Evolutionary conservation across 64 coral and sea anemone genomes (phyloP).

Genomic region (Acropora tenuis): DNA sequence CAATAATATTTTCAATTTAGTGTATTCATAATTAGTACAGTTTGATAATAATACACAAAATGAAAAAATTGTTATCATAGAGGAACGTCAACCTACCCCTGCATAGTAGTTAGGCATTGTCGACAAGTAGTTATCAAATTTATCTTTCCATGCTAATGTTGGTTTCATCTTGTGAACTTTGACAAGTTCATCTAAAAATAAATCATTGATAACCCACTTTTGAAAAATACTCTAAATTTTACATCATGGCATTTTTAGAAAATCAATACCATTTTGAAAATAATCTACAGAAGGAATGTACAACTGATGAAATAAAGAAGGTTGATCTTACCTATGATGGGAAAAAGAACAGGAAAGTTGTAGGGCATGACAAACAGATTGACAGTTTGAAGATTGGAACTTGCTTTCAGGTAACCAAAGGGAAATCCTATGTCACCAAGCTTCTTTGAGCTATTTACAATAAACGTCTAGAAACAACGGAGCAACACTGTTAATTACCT

Average conservation of each 20-base stretch:
- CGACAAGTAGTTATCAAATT: constrained; percentile 82
- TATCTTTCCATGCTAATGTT: constrained; percentile 87
- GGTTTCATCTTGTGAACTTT: constrained; percentile 98
- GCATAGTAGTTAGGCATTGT: constrained; percentile 94
- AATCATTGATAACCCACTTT: not conserved
- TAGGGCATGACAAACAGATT: constrained; percentile 99
- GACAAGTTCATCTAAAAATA: constrained; percentile 88
- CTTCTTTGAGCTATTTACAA: constrained; percentile 80
- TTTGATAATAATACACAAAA: not conserved
- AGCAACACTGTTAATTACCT: not conserved
- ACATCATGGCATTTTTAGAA: not conserved
- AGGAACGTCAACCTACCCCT: constrained; percentile 67
- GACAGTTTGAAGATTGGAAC: constrained; percentile 86
- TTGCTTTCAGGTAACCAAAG: constrained; percentile 98
- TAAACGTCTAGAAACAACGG: constrained; percentile 73
- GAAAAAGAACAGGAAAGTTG: constrained; percentile 94
- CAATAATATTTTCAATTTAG: no score
- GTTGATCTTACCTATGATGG: constrained; percentile 85
- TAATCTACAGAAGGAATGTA: no score
- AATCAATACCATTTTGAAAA: not conserved
- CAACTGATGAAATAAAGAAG: not conserved
- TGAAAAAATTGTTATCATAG: not conserved
- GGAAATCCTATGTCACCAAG: constrained; percentile 59
- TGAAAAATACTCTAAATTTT: no score
- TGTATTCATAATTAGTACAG: no score